These are phyloP conservation scores for Pseudopipra pipra DNA, from an alignment of 2,113 vertebrate genomes.

Conservation along the genomic window DNA sequence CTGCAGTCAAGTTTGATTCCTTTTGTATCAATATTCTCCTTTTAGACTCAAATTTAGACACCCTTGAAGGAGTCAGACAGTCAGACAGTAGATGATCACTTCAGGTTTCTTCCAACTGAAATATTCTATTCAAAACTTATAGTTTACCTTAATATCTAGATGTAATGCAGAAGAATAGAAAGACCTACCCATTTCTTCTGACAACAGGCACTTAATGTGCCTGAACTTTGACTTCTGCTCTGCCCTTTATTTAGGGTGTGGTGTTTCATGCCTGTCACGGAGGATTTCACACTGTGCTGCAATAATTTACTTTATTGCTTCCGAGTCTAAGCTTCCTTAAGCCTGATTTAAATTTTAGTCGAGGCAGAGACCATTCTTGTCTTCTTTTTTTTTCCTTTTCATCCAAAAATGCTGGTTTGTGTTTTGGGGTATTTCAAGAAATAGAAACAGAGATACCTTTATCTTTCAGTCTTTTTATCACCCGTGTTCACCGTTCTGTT, in stretches of 20 bases:
- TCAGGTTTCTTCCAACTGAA: neutral
- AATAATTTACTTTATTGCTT: neutral
- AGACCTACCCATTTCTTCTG: neutral
- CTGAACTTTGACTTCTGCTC: slow-evolving; percentile 39
- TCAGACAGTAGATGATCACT: neutral
- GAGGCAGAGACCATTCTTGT: neutral
- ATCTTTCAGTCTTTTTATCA: neutral
- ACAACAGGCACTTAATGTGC: neutral
- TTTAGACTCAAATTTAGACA: neutral
- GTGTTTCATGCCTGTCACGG: neutral
- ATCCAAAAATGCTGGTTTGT: neutral
- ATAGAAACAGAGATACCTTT: neutral
- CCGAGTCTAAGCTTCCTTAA: neutral
- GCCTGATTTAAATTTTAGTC: neutral
- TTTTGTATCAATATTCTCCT: neutral
- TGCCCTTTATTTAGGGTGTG: slow-evolving; percentile 16
- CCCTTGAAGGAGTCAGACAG: neutral
- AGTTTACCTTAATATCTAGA: neutral
- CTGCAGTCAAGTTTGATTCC: neutral
- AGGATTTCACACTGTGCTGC: neutral
- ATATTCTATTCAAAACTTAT: neutral
- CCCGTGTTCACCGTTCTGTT: neutral
- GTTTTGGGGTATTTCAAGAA: neutral
- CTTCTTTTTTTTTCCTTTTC: no score
- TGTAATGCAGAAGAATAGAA: neutral